Evolutionary conservation across 2,797 vertebrate genomes (phyloP), one percentile per base, ranked within the genome.

Genomic region (Sebastes diploproa): DNA sequence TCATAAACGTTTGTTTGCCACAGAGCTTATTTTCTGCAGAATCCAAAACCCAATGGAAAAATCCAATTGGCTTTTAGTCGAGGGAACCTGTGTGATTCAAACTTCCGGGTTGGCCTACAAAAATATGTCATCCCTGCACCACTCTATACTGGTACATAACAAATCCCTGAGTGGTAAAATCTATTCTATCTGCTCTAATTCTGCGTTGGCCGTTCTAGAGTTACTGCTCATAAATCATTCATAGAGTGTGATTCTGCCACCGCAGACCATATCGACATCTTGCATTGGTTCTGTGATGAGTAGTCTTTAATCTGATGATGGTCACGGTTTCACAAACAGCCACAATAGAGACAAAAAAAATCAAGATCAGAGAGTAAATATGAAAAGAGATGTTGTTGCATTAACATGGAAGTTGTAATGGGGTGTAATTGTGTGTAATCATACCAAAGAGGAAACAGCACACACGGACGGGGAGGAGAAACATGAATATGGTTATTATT

Each of bases 201-300:
- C 75, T 74, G 56, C 34, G 25, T 72, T 80, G 68, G 74, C 59
- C 10, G 1, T 34, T 78, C 63, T 78, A 4, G 16, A 58, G 36
- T 77, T 83, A 77, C 78, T 34, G 62, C 81, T 81, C 80, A 78
- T 91, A 75, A 81, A 90, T 90, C 78, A 87, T 89, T 88, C 66
- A 86, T 77, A 72, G 29, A 8, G 75, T n/a, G 23, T 23, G 80
- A 84, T 84, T 86, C 77, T 77, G 59, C 78, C 65, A 32, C 58
- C 6, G 6, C 34, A 52, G 50, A 65, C 77, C 56, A 36, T 68
- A 83, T 82, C 22, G 72, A 73, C 79, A 68, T 81, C 58, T 79
- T 63, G 32, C 25, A 60, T 56, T 18, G 66, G 56, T 23, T 66
- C 59, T 78, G 22, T 77, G 56, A 77, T 42, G 4, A 76, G 50